Evolutionary conservation across 1,140 invertebrate genomes (phyloP), one percentile per base, ranked within the genome.

Genomic region (Drosophila baimaii): DNA sequence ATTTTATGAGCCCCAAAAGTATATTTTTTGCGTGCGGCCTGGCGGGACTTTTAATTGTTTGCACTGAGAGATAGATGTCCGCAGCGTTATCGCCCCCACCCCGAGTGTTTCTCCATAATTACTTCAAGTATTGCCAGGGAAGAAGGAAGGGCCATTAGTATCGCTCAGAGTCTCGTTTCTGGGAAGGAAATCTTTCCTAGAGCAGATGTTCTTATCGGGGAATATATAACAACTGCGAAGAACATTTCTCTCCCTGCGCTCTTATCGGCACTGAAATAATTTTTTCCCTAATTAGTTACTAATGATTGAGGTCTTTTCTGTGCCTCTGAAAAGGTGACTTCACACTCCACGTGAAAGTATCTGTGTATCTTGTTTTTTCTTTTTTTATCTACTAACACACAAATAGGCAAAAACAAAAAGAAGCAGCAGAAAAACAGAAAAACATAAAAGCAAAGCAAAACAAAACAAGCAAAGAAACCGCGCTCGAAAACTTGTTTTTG

Each of bases 401-500:
- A 68, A 37, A 57, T 27, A 3, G 15, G 12, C 19, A 9, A 19
- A 25, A 64, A 44, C 10, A 21, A 19, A 3, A 19, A 15, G 7
- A 46, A 46, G 17, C 17, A 44, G 29, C 2, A 13, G 10, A 62
- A 39, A 52, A 52, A 13, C 37, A 44, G 41, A 66, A 66, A 66
- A 56, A 15, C 41, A 39, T 58, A 58, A 69, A 66, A 49, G 49
- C 41, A 47, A 68, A 31, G 44, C 62, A 23, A 49, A 68, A 54
- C 47, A 70, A 51, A 68, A 70, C 63, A 19, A 70, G 52, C 54
- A n/a, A 47, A 66, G 65, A 69, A 66, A 69, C 65, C 69, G 66
- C 51, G 65, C 27, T 57, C 17, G 46, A 37, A 71, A 72, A 72
- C 69, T 71, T 49, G 69, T 72, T 72, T 55, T 72, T 71, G 52